phyloP scores from a whole-genome alignment of 1,140 invertebrate genomes.

The Sesamia nonagrioides region DNA sequence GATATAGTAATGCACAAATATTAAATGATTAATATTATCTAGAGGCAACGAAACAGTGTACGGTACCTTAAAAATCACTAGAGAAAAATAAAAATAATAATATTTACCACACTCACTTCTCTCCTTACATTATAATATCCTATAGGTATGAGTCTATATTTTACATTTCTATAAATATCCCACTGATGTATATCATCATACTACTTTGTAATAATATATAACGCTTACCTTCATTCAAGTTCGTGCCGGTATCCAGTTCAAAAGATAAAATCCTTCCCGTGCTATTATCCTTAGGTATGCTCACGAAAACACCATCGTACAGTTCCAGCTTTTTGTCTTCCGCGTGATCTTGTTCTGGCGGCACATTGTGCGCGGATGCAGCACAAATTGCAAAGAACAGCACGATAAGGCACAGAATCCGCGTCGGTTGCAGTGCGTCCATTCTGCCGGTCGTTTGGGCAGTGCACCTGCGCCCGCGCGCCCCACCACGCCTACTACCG shows the following conservation, averaged over 20 bases:
- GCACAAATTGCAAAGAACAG: constrained; percentile 55
- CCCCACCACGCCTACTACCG: constrained; percentile 58
- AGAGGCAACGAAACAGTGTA: too few species aligned
- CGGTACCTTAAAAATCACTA: too few species aligned
- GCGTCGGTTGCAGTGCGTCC: constrained; percentile 62
- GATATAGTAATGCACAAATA: too few species aligned
- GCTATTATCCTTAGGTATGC: constrained; percentile 61
- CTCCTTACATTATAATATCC: too few species aligned
- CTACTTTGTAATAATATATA: background rate
- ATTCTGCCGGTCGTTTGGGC: constrained; percentile 68
- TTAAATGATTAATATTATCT: too few species aligned
- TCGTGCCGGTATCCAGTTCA: constrained; percentile 65
- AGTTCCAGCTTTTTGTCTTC: constrained; percentile 64
- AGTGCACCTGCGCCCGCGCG: constrained; percentile 57
- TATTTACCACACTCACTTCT: too few species aligned
- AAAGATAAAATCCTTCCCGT: constrained; percentile 69
- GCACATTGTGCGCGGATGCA: constrained; percentile 39
- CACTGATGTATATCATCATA: too few species aligned
- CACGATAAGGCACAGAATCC: constrained; percentile 55
- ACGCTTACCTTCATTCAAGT: constrained; percentile 63
- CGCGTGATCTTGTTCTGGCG: constrained; percentile 30
- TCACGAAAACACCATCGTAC: constrained; percentile 70
- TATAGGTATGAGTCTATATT: too few species aligned
- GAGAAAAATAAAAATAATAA: too few species aligned
- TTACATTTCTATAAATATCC: too few species aligned